phyloP scores from a whole-genome alignment of 2,797 vertebrate genomes.

The Crenichthys baileyi region DNA sequence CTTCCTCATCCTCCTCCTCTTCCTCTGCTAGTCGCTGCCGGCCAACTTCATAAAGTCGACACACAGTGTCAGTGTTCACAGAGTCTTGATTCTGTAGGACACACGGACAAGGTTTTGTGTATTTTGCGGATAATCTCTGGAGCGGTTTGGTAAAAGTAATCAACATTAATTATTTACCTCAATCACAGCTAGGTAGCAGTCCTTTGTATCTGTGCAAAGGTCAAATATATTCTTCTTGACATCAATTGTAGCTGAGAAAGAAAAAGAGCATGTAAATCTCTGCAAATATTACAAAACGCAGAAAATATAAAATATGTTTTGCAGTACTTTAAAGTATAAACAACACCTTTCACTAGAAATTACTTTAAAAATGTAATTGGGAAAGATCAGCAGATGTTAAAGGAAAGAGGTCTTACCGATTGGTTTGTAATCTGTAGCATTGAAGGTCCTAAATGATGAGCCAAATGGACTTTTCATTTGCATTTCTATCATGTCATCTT shows the following conservation, averaged over 20 bases:
- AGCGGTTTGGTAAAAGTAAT: background rate
- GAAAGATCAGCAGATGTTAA: background rate
- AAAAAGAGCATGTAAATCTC: background rate
- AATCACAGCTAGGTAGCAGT: constrained; percentile 98
- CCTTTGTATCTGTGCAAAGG: constrained; percentile 97
- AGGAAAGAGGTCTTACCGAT: constrained; percentile 84
- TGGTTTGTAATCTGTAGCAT: constrained; percentile 98
- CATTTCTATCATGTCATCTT: constrained; percentile 97
- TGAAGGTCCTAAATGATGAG: constrained; percentile 97
- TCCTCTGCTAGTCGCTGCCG: constrained; percentile 97
- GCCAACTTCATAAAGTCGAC: constrained; percentile 96
- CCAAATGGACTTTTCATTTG: constrained; percentile 99
- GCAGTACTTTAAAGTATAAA: background rate
- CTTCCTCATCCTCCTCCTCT: constrained; percentile 97
- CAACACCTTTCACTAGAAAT: background rate
- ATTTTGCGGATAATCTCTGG: background rate
- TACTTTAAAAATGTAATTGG: background rate
- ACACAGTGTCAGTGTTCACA: constrained; percentile 97
- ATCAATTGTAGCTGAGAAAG: constrained; percentile 91
- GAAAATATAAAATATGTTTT: background rate
- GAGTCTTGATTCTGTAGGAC: constrained; percentile 92
- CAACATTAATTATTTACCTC: constrained; percentile 82
- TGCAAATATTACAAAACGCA: background rate
- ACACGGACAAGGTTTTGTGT: background rate
- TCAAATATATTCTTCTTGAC: constrained; percentile 99